Evolutionary conservation across 2,113 vertebrate species (phyloP).

Genomic region (Plectropomus leopardus): DNA sequence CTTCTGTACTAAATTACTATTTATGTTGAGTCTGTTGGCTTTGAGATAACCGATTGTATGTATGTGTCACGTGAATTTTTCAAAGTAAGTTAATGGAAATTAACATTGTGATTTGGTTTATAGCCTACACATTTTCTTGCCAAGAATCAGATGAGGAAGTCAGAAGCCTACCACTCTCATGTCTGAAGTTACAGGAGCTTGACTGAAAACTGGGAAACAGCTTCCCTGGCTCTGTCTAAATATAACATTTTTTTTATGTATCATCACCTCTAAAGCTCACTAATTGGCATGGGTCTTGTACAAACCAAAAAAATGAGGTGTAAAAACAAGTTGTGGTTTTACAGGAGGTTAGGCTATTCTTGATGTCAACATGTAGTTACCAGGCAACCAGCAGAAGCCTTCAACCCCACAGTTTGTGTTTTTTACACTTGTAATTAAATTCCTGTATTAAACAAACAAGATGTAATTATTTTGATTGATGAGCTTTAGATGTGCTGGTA

Average conservation of each 20-base stretch:
- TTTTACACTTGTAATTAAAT: not conserved
- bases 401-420: not conserved
- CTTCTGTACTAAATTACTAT: too few relatives aligned
- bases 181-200: not conserved
- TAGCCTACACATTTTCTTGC: not conserved
- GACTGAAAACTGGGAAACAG: not conserved
- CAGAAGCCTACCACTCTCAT: not conserved
- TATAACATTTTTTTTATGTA: too few relatives aligned
- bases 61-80: too few relatives aligned
- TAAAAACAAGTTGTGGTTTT: not conserved
- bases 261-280: not conserved
- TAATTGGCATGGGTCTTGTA: not conserved
- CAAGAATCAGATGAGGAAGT: not conserved
- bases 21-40: too few relatives aligned
- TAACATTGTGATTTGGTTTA: too few relatives aligned
- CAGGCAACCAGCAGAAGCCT: not conserved
- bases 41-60: too few relatives aligned
- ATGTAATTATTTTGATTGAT: not conserved
- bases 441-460: too few relatives aligned
- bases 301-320: not conserved
- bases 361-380: not conserved
- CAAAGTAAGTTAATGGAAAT: too few relatives aligned
- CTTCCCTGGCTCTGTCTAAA: not conserved
- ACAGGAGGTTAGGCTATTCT: not conserved
- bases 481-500: not conserved